A percentile compares a stretch with the other conserved stretches of the same genome.
Conservation (phyloP, 2,113 vertebrate genomes). For the Campylomormyrus numenius region DNA sequence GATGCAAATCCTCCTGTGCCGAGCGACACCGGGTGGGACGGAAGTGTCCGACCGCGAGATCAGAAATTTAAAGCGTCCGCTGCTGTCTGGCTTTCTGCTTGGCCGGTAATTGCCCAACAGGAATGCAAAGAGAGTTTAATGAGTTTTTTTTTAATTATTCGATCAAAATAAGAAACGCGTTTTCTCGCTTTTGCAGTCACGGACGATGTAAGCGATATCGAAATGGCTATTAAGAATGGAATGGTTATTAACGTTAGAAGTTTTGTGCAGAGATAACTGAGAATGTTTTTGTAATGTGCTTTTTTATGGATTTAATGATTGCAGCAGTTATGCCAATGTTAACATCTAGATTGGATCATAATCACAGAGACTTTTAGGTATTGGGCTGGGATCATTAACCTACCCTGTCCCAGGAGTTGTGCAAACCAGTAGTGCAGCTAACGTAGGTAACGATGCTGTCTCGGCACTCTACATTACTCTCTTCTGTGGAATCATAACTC, state of each 20-base stretch:
- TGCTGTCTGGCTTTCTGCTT: not conserved
- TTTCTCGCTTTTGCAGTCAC: conserved; percentile 1
- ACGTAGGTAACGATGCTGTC: not conserved
- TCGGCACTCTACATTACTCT: not conserved
- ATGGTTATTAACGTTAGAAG: not conserved
- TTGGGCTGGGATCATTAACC: not conserved
- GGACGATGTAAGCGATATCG: not conserved
- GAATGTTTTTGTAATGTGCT: not conserved
- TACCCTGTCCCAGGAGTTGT: not conserved
- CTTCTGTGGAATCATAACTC: not conserved
- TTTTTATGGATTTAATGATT: not conserved
- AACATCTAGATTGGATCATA: conserved; percentile 4
- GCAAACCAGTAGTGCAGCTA: not conserved
- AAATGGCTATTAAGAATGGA: not conserved
- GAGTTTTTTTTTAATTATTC: not conserved
- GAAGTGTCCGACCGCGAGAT: conserved; percentile 11
- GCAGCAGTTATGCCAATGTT: not conserved
- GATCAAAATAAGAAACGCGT: not conserved
- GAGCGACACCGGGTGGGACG: not conserved
- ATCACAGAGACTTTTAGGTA: not conserved
- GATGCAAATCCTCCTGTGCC: conserved; percentile 10
- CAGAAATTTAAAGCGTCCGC: conserved; percentile 21
- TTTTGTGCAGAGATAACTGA: not conserved
- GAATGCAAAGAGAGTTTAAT: not conserved
- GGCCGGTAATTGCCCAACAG: conserved; percentile 1